These are phyloP conservation scores for Physeter macrocephalus DNA, from an alignment of 2,113 vertebrate species.

Conservation along the genomic window DNA sequence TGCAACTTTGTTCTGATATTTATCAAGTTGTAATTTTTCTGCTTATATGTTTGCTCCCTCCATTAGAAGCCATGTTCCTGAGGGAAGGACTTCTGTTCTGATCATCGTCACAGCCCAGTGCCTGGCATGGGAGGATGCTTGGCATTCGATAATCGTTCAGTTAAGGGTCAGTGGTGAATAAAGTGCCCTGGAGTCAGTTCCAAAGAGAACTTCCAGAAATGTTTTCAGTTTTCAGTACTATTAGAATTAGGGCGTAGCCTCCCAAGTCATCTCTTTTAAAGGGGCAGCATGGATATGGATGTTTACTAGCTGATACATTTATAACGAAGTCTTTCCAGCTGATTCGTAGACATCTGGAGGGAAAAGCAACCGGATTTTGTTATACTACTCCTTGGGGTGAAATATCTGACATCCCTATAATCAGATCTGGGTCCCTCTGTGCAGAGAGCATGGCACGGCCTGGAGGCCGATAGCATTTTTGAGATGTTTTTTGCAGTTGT, in stretches of 20 bases:
- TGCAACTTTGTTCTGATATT: background rate
- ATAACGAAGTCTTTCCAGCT: background rate
- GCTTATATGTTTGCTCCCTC: background rate
- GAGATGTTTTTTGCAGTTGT: slow-evolving; percentile 52
- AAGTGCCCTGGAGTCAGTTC: background rate
- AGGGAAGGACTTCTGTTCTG: background rate
- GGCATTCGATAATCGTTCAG: background rate
- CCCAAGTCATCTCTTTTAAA: background rate
- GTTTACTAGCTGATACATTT: background rate
- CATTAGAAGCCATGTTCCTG: background rate
- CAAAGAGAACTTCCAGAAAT: background rate
- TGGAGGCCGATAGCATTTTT: slow-evolving; percentile 45
- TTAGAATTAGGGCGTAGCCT: background rate
- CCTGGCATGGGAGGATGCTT: background rate
- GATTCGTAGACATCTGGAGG: background rate
- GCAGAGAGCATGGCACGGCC: background rate
- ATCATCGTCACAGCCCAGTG: background rate
- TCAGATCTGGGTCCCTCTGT: slow-evolving; percentile 19
- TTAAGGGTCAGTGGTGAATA: background rate
- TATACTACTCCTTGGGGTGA: background rate
- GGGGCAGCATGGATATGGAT: background rate
- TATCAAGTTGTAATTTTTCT: background rate
- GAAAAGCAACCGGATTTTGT: background rate
- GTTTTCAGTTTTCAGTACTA: background rate
- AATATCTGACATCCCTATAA: slow-evolving; percentile 3